A percentile compares a stretch with the other conserved stretches of the same genome.
Conservation (phyloP, 2,797 vertebrate species). For the Sebastes kiyomatsui region DNA sequence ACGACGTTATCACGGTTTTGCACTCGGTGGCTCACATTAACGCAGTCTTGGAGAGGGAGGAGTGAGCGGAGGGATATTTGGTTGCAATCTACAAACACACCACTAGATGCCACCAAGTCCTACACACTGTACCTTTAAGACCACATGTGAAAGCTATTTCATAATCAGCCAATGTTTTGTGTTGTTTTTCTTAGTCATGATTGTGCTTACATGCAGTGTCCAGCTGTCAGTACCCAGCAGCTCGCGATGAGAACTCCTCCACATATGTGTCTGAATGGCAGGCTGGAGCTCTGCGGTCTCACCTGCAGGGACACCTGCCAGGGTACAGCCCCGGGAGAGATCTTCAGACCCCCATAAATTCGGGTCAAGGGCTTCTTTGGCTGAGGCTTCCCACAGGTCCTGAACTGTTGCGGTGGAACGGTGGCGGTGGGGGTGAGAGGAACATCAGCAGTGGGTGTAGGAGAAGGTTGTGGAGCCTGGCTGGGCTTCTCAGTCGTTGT, state of each 20-base stretch:
- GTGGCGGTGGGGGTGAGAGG: rapidly evolving
- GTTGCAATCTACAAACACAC: too few relatives aligned
- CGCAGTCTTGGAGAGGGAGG: too few relatives aligned
- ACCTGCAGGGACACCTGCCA: conserved; percentile 93
- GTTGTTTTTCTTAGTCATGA: background rate
- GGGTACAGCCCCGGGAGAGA: conserved; percentile 86
- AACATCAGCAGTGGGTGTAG: background rate
- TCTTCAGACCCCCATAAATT: conserved; percentile 91
- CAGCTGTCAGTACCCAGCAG: conserved; percentile 96
- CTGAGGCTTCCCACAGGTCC: conserved; percentile 82
- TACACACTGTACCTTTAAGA: background rate
- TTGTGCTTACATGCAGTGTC: conserved; percentile 88
- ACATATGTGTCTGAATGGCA: conserved; percentile 80
- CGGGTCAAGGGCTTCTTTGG: conserved; percentile 56
- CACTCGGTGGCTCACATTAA: too few relatives aligned
- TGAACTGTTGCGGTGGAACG: conserved; percentile 39
- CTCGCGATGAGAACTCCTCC: conserved; percentile 90
- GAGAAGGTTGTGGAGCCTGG: background rate
- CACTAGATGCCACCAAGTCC: background rate
- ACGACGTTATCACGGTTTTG: too few relatives aligned
- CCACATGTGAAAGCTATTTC: background rate
- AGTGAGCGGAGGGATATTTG: too few relatives aligned
- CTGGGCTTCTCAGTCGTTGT: background rate
- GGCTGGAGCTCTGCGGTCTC: conserved; percentile 36
- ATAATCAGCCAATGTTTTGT: background rate